A percentile compares a stretch with the other conserved stretches of the same genome.
These are phyloP conservation scores for Stylophora pistillata DNA, from an alignment of 64 coral and sea anemone species.

Conservation along the genomic window DNA sequence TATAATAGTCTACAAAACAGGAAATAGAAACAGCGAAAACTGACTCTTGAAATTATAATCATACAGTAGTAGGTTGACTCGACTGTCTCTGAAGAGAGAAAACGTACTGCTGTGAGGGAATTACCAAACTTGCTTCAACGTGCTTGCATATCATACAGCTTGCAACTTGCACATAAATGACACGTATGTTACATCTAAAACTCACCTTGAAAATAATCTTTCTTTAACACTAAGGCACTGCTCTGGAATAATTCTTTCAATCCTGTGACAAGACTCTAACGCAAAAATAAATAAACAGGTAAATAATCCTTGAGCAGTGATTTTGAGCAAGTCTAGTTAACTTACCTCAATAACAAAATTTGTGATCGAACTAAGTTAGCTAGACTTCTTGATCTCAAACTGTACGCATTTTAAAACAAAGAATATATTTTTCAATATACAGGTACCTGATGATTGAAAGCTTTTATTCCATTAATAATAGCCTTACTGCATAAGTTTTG, in stretches of 20 bases:
- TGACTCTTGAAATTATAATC: too few species aligned
- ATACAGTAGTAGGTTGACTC: too few species aligned
- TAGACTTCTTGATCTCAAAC: too few species aligned
- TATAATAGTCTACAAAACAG: constrained; percentile 79
- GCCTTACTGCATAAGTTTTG: constrained; percentile 95
- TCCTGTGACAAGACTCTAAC: constrained; percentile 72
- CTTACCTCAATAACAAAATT: not conserved
- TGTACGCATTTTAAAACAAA: not conserved
- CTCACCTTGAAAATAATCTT: constrained; percentile 81
- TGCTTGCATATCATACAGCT: too few species aligned
- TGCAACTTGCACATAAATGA: too few species aligned
- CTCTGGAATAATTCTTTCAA: constrained; percentile 79
- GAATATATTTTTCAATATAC: not conserved
- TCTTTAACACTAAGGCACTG: constrained; percentile 69
- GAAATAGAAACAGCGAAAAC: not conserved
- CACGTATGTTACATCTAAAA: not conserved
- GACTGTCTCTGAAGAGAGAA: too few species aligned
- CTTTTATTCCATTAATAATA: constrained; percentile 91
- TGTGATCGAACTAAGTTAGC: too few species aligned
- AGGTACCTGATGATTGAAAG: constrained; percentile 82
- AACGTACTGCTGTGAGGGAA: too few species aligned
- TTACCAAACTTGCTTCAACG: too few species aligned
- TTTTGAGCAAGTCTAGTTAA: not conserved
- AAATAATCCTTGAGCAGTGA: not conserved
- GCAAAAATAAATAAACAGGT: not conserved